Evolutionary conservation across 1,140 invertebrate species (phyloP).

Genomic region (Drosophila kepulauana): DNA sequence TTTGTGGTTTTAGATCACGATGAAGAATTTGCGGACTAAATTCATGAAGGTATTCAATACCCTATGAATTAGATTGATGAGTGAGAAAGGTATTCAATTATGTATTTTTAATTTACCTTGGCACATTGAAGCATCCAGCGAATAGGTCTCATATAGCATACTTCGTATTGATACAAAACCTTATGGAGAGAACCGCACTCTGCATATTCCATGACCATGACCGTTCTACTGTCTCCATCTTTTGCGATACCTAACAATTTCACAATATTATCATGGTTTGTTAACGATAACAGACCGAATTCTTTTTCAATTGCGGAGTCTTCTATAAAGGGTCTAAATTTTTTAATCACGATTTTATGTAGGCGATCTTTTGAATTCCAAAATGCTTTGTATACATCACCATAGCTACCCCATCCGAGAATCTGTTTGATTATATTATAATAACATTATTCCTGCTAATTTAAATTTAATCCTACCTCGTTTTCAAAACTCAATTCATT

Average conservation of each 20-base stretch:
- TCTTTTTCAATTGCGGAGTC: background rate
- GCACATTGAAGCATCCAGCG: conserved; percentile 27
- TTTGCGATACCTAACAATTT: background rate
- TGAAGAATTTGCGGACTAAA: background rate
- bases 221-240: background rate
- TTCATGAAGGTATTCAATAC: conserved; percentile 13
- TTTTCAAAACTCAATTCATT: too few species aligned
- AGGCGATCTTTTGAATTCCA: background rate
- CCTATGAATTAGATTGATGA: background rate
- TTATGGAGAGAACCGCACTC: background rate
- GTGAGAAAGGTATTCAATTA: background rate
- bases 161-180: background rate
- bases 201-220: background rate
- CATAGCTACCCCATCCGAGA: background rate
- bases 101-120: background rate
- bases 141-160: background rate
- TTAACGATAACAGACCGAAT: background rate
- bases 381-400: background rate
- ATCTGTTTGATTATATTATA: background rate
- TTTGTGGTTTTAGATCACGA: conserved; percentile 14
- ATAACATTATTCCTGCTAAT: background rate
- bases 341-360: background rate
- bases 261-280: conserved; percentile 3
- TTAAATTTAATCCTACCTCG: background rate
- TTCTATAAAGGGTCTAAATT: background rate